Evolutionary conservation across 2,888 invertebrate species (phyloP).

Genomic region (Leptopterna dolabrata): DNA sequence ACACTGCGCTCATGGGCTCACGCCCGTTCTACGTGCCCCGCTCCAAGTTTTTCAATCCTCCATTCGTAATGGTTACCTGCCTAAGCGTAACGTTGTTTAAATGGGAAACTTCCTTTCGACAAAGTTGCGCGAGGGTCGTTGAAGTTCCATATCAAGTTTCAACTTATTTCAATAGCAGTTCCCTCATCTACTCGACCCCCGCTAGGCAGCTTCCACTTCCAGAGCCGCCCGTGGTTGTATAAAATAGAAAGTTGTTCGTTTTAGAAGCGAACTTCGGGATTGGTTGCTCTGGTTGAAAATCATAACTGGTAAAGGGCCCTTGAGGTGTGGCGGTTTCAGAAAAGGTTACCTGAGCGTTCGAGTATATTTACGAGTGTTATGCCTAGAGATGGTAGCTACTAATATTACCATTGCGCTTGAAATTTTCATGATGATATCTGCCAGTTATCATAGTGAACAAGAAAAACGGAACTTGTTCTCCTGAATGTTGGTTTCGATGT

Average conservation of each 20-base stretch:
- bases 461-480: too few relatives aligned
- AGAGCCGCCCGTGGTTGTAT: neutral
- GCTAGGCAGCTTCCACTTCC: neutral
- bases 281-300: neutral
- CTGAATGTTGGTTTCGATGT: too few relatives aligned
- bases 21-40: neutral
- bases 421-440: too few relatives aligned
- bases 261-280: neutral
- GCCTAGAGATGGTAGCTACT: too few relatives aligned
- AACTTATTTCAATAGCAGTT: neutral
- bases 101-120: neutral
- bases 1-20: neutral
- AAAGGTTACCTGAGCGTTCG: neutral
- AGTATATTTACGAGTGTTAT: too few relatives aligned
- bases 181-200: neutral
- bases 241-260: slow-evolving; percentile 9
- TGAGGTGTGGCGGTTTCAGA: neutral
- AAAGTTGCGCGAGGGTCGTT: neutral
- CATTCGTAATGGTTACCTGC: neutral
- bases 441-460: too few relatives aligned
- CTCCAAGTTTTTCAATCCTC: neutral
- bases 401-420: too few relatives aligned
- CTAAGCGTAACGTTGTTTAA: neutral
- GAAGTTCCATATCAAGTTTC: neutral
- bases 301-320: neutral